A percentile compares a stretch with the other conserved stretches of the same genome.
Evolutionary conservation across 2,888 invertebrate genomes (phyloP).

Genomic region (Thecophora atra): DNA sequence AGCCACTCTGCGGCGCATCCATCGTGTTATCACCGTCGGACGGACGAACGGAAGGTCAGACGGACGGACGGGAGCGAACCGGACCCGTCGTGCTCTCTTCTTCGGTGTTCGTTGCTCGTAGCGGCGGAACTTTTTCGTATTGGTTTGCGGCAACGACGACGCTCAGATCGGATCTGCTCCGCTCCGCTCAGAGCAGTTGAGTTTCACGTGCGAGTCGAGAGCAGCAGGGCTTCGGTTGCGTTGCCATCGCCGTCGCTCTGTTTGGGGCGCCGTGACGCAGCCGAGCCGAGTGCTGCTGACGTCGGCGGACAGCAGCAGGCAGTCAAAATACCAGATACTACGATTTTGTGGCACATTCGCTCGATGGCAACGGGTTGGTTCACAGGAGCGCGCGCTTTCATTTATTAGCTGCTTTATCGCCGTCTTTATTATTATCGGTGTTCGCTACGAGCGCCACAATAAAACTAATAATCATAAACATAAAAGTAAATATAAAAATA

Average conservation of each 20-base stretch:
- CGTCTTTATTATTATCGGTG: constrained; percentile 57
- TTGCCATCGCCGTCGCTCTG: constrained; percentile 38
- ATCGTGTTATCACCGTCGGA: not conserved
- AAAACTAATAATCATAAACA: constrained; percentile 45
- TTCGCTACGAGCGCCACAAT: constrained; percentile 24
- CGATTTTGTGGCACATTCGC: constrained; percentile 67
- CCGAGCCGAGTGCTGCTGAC: constrained; percentile 10
- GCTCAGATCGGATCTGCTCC: not conserved
- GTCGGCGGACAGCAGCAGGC: constrained; percentile 48
- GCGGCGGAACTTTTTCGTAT: constrained; percentile 34
- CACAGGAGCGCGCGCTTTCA: constrained; percentile 67
- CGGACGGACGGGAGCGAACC: constrained; percentile 1
- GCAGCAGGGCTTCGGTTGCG: constrained; percentile 44
- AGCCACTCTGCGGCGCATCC: constrained; percentile 19
- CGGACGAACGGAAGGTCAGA: constrained; percentile 8
- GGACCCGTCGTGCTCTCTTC: constrained; percentile 41
- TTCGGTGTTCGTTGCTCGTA: constrained; percentile 17
- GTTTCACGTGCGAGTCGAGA: constrained; percentile 12
- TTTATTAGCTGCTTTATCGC: constrained; percentile 65
- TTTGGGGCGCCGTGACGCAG: constrained; percentile 38
- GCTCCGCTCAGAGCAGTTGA: constrained; percentile 20
- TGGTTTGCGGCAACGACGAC: constrained; percentile 25
- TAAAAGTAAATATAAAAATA: constrained; percentile 44
- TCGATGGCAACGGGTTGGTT: constrained; percentile 67
- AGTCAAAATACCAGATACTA: constrained; percentile 66